A percentile compares a stretch with the other conserved stretches of the same genome.
Conservation (phyloP, 64 coral and sea anemone species). For the Pocillopora verrucosa region DNA sequence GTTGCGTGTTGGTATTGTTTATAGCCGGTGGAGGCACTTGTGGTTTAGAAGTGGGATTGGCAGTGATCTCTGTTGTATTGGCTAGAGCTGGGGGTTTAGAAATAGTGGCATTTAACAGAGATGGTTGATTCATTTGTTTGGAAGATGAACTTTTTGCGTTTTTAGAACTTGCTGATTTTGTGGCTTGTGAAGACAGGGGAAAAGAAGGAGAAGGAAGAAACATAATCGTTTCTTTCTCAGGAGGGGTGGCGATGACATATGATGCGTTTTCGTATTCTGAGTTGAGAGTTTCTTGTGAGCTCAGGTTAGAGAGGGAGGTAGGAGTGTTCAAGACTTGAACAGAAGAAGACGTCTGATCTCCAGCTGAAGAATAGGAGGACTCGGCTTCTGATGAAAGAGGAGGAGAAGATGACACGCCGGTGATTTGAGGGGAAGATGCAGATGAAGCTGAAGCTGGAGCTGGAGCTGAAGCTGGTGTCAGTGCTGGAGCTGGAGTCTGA, state of each 20-base stretch:
- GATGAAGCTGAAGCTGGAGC: background rate
- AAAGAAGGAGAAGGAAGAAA: slow-evolving; percentile 29
- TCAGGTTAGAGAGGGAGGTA: too few species aligned
- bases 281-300: background rate
- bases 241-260: slow-evolving; percentile 36
- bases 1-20: background rate
- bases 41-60: background rate
- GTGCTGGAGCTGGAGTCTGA: too few species aligned
- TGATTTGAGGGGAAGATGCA: background rate
- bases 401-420: slow-evolving; percentile 17
- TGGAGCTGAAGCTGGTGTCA: background rate
- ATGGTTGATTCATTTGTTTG: background rate
- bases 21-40: too few species aligned
- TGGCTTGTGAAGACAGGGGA: background rate
- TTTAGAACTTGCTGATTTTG: background rate
- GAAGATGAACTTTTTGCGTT: background rate
- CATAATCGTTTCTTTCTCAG: slow-evolving; percentile 27
- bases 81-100: background rate
- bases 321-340: background rate
- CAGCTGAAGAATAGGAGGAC: background rate
- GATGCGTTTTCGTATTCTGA: slow-evolving; percentile 35
- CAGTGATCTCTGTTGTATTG: background rate
- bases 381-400: background rate
- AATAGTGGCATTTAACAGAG: background rate
- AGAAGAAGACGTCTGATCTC: too few species aligned